A percentile compares a stretch with the other conserved stretches of the same genome.
Evolutionary conservation across 2,797 vertebrate genomes (phyloP).

Genomic region (Cheirogaleus major): DNA sequence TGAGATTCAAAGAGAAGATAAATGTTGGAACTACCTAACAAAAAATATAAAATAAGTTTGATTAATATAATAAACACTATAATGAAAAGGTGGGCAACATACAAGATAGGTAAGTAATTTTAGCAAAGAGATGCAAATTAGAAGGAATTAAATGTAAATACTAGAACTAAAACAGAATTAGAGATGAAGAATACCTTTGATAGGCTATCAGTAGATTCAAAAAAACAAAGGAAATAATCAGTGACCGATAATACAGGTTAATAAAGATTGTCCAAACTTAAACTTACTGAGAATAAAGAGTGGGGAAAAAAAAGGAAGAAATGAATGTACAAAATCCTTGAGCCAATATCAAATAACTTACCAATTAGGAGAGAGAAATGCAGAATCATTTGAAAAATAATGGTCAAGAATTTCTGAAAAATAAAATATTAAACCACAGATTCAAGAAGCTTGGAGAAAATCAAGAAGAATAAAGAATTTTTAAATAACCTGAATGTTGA

Average conservation of each 20-base stretch:
- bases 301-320: not conserved
- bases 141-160: not conserved
- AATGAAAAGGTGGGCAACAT: not conserved
- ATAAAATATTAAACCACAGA: not conserved
- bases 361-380: not conserved
- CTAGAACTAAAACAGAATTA: not conserved
- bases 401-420: not conserved
- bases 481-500: not conserved
- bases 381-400: not conserved
- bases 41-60: not conserved
- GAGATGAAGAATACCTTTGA: not conserved
- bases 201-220: not conserved
- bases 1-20: not conserved
- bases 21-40: not conserved
- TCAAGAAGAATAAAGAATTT: not conserved
- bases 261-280: not conserved
- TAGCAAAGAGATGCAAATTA: not conserved
- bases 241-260: not conserved
- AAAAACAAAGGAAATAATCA: not conserved
- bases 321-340: not conserved
- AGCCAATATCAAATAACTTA: not conserved
- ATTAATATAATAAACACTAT: not conserved
- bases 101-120: not conserved
- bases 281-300: not conserved
- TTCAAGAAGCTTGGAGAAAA: not conserved